Conservation (phyloP, 2,888 invertebrate genomes). For the Melanostoma scalare region DNA sequence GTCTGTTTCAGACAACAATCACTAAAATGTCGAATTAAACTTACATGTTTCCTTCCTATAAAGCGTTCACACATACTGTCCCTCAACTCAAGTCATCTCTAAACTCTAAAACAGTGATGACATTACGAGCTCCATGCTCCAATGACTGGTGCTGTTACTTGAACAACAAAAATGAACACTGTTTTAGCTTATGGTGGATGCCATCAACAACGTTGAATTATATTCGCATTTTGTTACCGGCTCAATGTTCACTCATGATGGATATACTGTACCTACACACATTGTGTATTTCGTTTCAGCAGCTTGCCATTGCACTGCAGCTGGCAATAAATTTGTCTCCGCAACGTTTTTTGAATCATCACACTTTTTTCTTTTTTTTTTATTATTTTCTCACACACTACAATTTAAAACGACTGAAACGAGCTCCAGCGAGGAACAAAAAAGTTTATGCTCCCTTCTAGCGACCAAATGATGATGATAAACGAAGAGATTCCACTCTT, state of each 20-base stretch:
- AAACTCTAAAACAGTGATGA: slow-evolving; percentile 35
- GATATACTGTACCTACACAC: slow-evolving; percentile 22
- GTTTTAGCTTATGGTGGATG: slow-evolving; percentile 65
- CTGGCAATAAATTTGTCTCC: slow-evolving; percentile 64
- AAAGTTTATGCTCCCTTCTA: slow-evolving; percentile 18
- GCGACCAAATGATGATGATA: slow-evolving; percentile 69
- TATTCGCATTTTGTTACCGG: slow-evolving; percentile 56
- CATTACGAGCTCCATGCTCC: slow-evolving; percentile 54
- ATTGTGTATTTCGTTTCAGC: slow-evolving; percentile 29
- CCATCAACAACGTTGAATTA: slow-evolving; percentile 71
- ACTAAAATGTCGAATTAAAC: too few species aligned
- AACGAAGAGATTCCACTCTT: slow-evolving; percentile 24
- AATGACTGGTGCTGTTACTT: slow-evolving; percentile 27
- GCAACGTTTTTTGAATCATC: too few species aligned
- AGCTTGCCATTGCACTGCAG: slow-evolving; percentile 43
- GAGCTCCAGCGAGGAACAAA: slow-evolving; percentile 45
- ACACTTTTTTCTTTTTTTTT: slow-evolving; percentile 15
- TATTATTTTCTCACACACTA: neutral
- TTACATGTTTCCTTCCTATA: neutral
- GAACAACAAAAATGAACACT: slow-evolving; percentile 39
- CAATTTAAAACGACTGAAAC: slow-evolving; percentile 37
- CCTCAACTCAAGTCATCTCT: slow-evolving; percentile 42
- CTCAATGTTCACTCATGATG: slow-evolving; percentile 28
- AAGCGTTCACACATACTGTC: slow-evolving; percentile 28
- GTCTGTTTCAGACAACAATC: too few species aligned